Base-by-base conservation (phyloP, 2,113 vertebrate genomes). In the Toxotes jaculatrix region DNA sequence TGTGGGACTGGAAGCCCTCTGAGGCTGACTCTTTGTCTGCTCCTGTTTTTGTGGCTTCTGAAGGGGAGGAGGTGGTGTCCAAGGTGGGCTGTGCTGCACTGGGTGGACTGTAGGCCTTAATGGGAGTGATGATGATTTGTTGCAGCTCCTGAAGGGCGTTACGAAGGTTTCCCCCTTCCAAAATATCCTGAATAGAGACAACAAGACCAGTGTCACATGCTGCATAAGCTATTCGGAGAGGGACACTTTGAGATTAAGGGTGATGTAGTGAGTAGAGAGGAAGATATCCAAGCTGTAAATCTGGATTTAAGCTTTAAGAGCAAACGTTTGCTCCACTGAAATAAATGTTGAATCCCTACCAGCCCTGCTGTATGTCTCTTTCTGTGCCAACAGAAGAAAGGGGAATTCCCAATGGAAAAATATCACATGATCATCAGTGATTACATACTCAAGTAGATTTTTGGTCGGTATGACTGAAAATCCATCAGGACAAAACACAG, bases 111-210 rank as follows among this genome's bases (percentile, higher is more conserved):
- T 96, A 97, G 77, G 94, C 95, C 84, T 98, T 98, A 89, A 98
- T 98, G 80, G 97, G 97, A 0, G 97, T 98, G 87, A 95, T 95
- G 88, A 98, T 95, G 74, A 98, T 97, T 92, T 97, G 97, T 85
- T 98, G 97, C 32, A 98, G 95, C 83, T 98, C 97, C 90, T 98
- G 97, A 34, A 98, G 94, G 32, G 97, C 97, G 0, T 96, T 98
- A 31, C 97, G 96, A 47, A 98, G 91, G 79, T 98, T 97, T n/a
- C 97, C 97, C 0, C 97, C 97, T 90, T 98, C 97, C 74, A 98
- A 94, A 82, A 98, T 97, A 79, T 98, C 97, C 97, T 98, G 89
- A 53, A 42, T 64, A 55, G 14, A 75, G 36, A 63, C 4, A 7
- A 71, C 4, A 7, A 71, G 7, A 34, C 72, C 21, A 63, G 4